A percentile compares a stretch with the other conserved stretches of the same genome.
These are phyloP conservation scores for Sipha maydis DNA, from an alignment of 2,888 invertebrate species.

Conservation along the genomic window DNA sequence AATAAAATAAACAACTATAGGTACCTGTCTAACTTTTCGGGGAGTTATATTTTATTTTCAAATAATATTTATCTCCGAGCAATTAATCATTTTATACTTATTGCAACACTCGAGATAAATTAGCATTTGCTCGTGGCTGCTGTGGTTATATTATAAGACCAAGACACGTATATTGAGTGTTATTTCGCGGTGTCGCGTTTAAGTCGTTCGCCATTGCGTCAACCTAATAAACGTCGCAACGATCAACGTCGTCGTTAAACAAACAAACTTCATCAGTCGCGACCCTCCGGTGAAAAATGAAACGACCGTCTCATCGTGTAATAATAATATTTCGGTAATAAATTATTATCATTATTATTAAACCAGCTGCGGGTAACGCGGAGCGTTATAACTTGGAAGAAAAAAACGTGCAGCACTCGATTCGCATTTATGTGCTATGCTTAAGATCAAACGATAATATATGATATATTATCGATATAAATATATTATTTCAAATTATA, in stretches of 20 bases:
- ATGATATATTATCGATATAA: too few relatives aligned
- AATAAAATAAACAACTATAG: background rate
- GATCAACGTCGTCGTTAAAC: background rate
- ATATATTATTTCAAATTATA: too few relatives aligned
- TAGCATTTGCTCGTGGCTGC: background rate
- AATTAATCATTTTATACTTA: background rate
- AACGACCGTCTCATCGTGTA: background rate
- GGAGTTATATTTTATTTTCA: background rate
- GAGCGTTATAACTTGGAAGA: too few relatives aligned
- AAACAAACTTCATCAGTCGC: background rate
- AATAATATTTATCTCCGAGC: background rate
- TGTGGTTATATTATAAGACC: constrained; percentile 1
- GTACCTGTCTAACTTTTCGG: background rate
- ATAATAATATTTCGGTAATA: background rate
- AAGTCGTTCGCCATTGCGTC: background rate
- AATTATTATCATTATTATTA: background rate
- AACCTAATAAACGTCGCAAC: background rate
- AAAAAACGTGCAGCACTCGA: too few relatives aligned
- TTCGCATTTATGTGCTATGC: background rate
- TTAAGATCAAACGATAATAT: too few relatives aligned
- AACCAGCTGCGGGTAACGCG: too few relatives aligned
- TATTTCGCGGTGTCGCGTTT: background rate
- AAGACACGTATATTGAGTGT: background rate
- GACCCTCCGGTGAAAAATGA: constrained; percentile 6
- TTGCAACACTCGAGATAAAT: background rate